Evolutionary conservation across 2,113 vertebrate genomes (phyloP).

Genomic region (Oncorhynchus gorbuscha): DNA sequence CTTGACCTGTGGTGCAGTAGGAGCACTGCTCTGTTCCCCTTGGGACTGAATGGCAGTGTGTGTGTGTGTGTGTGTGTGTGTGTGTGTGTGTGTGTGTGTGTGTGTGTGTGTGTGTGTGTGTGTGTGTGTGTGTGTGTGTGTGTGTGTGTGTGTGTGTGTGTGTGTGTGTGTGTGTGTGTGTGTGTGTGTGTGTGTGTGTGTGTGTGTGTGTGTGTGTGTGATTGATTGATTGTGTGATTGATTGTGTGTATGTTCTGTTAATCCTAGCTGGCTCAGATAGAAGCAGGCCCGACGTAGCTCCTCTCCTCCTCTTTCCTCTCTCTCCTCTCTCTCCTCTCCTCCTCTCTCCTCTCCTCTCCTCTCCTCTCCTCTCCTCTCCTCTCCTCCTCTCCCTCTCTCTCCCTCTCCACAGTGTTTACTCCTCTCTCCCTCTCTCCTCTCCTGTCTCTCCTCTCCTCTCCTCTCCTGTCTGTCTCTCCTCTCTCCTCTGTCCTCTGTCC

Average conservation of each 20-base stretch:
- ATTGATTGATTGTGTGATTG: not conserved
- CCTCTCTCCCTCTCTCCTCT: too few relatives aligned
- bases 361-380: too few relatives aligned
- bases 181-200: not conserved
- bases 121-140: not conserved
- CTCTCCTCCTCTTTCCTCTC: not conserved
- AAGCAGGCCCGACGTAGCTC: not conserved
- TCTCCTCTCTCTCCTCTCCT: not conserved
- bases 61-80: not conserved
- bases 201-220: not conserved
- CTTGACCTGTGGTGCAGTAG: not conserved
- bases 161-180: not conserved
- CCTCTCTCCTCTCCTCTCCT: too few relatives aligned
- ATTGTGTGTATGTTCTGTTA: not conserved
- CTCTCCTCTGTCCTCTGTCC: not conserved
- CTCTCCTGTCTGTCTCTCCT: not conserved
- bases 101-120: not conserved
- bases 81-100: not conserved
- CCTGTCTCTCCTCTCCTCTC: too few relatives aligned
- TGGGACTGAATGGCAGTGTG: not conserved
- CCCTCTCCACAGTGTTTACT: too few relatives aligned
- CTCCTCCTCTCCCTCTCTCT: rapidly evolving
- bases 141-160: not conserved
- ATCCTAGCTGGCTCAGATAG: constrained; percentile 14
- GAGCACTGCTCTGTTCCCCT: not conserved